phyloP scores from a whole-genome alignment of 2,113 vertebrate species.

The Coptodon bakossiorum region DNA sequence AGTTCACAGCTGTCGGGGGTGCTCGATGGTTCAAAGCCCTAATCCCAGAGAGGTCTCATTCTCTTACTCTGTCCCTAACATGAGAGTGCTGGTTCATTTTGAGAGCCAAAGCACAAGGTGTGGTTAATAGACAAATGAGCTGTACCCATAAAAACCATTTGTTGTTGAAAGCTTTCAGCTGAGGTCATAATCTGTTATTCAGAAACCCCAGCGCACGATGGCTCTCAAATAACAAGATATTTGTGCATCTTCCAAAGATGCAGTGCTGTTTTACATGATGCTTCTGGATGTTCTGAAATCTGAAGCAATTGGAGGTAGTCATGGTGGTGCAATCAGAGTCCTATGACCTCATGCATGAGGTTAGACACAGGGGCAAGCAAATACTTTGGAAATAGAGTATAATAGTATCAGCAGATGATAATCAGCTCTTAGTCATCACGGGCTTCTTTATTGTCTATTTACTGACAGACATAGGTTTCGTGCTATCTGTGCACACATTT shows the following conservation, averaged over 20 bases:
- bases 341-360: slow-evolving; percentile 18
- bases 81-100: background rate
- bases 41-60: slow-evolving; percentile 26
- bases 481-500: background rate
- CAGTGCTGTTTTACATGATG: background rate
- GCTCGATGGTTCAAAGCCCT: slow-evolving; percentile 43
- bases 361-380: background rate
- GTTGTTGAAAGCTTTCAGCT: slow-evolving; percentile 8
- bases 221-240: background rate
- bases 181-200: background rate
- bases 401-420: background rate
- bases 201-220: background rate
- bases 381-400: slow-evolving; percentile 23
- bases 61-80: slow-evolving; percentile 14
- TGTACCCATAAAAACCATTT: background rate
- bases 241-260: background rate
- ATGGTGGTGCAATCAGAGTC: background rate
- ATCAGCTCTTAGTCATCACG: background rate
- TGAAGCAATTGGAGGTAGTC: background rate
- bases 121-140: slow-evolving; percentile 4
- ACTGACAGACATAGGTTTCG: background rate
- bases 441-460: background rate
- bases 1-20: slow-evolving; percentile 63
- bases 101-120: background rate
- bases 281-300: background rate